phyloP scores from a whole-genome alignment of 1,140 invertebrate species.

The Diachasma alloeum region DNA sequence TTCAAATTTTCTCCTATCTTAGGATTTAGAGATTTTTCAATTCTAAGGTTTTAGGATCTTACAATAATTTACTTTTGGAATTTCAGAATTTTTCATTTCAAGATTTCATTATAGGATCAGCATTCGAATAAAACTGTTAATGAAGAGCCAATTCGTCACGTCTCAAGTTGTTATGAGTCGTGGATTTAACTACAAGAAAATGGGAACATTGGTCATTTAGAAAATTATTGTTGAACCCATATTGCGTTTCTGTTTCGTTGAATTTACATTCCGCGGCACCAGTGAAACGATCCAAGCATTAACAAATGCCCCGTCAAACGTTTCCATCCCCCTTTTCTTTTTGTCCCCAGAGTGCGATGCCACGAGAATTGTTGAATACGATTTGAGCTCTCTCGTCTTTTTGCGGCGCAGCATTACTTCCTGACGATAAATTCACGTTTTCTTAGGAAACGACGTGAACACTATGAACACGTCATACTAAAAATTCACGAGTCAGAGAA shows the following conservation, averaged over 20 bases:
- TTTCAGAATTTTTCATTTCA: too few species aligned
- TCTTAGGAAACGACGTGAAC: neutral
- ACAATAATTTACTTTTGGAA: too few species aligned
- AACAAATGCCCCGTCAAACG: slow-evolving; percentile 1
- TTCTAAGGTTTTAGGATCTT: neutral
- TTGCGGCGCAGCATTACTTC: slow-evolving; percentile 1
- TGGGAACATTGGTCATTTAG: neutral
- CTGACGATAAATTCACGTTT: neutral
- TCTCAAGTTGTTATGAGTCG: slow-evolving; percentile 4
- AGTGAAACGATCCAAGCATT: slow-evolving; percentile 5
- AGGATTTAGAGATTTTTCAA: too few species aligned
- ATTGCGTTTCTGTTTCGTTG: slow-evolving; percentile 1
- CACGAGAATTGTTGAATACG: neutral
- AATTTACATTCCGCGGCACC: neutral
- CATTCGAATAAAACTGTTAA: neutral
- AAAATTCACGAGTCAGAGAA: neutral
- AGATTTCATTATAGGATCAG: too few species aligned
- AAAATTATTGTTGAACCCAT: slow-evolving; percentile 7
- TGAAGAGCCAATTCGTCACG: slow-evolving; percentile 13
- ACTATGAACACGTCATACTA: neutral
- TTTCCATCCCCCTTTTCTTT: neutral
- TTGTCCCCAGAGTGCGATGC: neutral
- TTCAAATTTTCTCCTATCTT: too few species aligned
- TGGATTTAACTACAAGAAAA: neutral
- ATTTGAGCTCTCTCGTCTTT: neutral